Evolutionary conservation across 1,140 invertebrate species (phyloP).

Genomic region (Himalopsyche phryganea): DNA sequence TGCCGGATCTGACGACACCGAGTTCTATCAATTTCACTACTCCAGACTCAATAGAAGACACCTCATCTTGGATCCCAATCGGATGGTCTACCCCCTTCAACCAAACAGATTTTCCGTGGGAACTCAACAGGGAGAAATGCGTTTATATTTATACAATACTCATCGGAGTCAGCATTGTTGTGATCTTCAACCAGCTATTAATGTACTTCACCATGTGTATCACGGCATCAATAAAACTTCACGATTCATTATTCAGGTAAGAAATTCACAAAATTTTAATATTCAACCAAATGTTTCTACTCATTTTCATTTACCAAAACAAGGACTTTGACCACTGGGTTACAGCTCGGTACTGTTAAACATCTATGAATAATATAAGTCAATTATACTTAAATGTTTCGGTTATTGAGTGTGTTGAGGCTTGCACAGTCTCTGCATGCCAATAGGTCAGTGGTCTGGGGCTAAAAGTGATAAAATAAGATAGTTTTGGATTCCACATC

Average conservation of each 20-base stretch:
- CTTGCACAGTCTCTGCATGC: no score
- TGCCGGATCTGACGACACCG: background rate
- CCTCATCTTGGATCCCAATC: background rate
- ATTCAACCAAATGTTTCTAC: no score
- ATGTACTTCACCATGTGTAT: conserved; percentile 74
- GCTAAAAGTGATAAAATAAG: no score
- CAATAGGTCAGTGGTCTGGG: no score
- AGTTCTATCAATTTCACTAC: background rate
- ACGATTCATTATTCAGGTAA: conserved; percentile 73
- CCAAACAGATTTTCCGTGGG: conserved; percentile 32
- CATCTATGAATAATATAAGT: no score
- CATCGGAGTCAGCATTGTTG: conserved; percentile 48
- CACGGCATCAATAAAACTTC: conserved; percentile 66
- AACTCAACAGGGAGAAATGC: conserved; percentile 46
- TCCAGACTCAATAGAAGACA: background rate
- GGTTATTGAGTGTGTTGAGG: no score
- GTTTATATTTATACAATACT: conserved; percentile 59
- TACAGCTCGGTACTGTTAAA: no score
- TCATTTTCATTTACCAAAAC: no score
- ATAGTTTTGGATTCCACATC: no score
- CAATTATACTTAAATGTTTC: no score
- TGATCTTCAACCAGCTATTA: conserved; percentile 48
- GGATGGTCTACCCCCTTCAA: conserved; percentile 6
- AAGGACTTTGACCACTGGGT: no score
- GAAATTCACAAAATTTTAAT: no score